These are phyloP conservation scores for Cygnus olor DNA, from an alignment of 2,797 vertebrate genomes.

Conservation along the genomic window DNA sequence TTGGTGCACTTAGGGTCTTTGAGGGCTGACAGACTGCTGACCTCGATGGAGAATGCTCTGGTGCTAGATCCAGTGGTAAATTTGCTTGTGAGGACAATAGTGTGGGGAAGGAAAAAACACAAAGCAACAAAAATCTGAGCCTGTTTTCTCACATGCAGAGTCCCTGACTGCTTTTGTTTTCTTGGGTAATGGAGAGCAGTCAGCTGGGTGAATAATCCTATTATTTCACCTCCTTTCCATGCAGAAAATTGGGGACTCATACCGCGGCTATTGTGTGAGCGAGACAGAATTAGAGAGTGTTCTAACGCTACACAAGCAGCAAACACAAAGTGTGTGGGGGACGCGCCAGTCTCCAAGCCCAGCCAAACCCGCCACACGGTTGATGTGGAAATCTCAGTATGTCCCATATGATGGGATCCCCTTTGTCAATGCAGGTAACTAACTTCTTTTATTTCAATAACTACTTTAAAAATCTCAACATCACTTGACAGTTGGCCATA, in stretches of 20 bases:
- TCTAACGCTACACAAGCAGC: conserved; percentile 85
- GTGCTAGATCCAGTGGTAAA: neutral
- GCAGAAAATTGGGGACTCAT: conserved; percentile 89
- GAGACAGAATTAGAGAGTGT: conserved; percentile 84
- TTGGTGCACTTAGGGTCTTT: neutral
- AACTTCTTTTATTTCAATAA: conserved; percentile 45
- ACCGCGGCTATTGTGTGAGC: conserved; percentile 85
- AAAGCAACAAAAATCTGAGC: neutral
- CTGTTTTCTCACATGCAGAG: neutral
- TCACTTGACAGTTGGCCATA: neutral
- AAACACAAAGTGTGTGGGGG: conserved; percentile 85
- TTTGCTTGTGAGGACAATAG: neutral
- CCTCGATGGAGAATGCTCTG: neutral
- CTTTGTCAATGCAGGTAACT: conserved; percentile 87
- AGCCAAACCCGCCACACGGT: conserved; percentile 85
- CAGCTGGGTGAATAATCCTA: conserved; percentile 62
- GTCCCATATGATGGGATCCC: conserved; percentile 88
- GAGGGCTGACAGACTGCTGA: neutral
- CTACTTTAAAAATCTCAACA: conserved; percentile 8
- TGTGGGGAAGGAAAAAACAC: fast-evolving
- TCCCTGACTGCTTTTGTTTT: conserved; percentile 9
- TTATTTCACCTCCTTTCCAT: conserved; percentile 65
- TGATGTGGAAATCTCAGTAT: conserved; percentile 91
- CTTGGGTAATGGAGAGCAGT: neutral
- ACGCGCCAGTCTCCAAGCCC: conserved; percentile 87